Evolutionary conservation across 1,140 invertebrate species (phyloP).

Genomic region (Dicyema japonicum): DNA sequence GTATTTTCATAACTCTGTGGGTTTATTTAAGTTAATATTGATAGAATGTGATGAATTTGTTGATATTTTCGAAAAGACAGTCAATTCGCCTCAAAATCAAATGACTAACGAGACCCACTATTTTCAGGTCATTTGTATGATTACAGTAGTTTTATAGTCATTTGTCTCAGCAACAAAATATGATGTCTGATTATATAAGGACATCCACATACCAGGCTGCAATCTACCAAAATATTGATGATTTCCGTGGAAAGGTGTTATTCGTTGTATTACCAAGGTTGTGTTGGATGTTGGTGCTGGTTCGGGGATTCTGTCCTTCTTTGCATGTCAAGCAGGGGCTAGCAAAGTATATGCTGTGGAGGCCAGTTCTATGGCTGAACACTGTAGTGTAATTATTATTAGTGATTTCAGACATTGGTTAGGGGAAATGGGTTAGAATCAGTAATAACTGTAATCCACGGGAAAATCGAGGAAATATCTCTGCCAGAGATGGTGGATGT

Average conservation of each 20-base stretch:
- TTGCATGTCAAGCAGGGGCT: conserved; percentile 80
- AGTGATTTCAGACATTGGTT: neutral
- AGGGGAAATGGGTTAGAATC: too few species aligned
- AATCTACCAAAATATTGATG: conserved; percentile 57
- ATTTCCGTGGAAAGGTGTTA: conserved; percentile 38
- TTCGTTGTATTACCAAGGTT: conserved; percentile 20
- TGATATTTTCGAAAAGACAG: too few species aligned
- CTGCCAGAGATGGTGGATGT: conserved; percentile 72
- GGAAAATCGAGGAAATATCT: conserved; percentile 90
- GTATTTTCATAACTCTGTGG: too few species aligned
- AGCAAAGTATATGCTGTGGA: conserved; percentile 85
- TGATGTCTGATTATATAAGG: conserved; percentile 88
- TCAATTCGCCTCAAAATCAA: neutral
- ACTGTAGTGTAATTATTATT: conserved; percentile 1
- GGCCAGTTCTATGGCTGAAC: conserved; percentile 81
- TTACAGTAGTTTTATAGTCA: conserved; percentile 56
- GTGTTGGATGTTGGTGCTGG: conserved; percentile 59
- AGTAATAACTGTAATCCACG: too few species aligned
- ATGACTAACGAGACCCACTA: too few species aligned
- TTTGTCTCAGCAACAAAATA: conserved; percentile 92
- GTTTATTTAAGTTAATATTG: too few species aligned
- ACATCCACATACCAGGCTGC: conserved; percentile 90
- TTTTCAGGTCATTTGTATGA: too few species aligned
- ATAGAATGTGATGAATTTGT: too few species aligned
- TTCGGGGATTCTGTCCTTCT: conserved; percentile 78